These are phyloP conservation scores for Prionailurus bengalensis DNA, from an alignment of 2,113 vertebrate species.

Conservation along the genomic window DNA sequence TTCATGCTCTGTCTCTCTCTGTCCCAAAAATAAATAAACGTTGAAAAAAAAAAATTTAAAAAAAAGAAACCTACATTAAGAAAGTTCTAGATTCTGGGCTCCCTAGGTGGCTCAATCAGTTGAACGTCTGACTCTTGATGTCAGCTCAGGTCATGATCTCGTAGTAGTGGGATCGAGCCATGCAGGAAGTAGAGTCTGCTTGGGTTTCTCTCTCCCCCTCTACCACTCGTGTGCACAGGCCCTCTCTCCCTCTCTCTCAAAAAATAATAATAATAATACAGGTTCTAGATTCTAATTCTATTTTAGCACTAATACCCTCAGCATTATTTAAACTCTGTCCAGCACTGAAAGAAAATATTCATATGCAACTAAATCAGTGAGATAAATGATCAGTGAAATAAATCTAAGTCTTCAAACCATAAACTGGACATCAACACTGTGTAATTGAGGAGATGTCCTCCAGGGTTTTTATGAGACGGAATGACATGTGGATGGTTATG, in stretches of 20 bases:
- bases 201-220: background rate
- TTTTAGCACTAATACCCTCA: background rate
- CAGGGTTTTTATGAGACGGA: background rate
- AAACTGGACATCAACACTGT: background rate
- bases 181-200: background rate
- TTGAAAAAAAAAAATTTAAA: too few species aligned
- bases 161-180: background rate
- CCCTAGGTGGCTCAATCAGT: background rate
- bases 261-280: background rate
- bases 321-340: background rate
- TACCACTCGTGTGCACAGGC: too few species aligned
- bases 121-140: background rate
- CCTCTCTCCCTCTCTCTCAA: too few species aligned
- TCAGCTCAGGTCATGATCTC: background rate
- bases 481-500: background rate
- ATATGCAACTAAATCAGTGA: background rate
- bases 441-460: background rate
- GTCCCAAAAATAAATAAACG: too few species aligned
- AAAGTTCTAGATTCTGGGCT: background rate
- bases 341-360: background rate
- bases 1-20: too few species aligned
- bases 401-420: background rate
- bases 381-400: background rate
- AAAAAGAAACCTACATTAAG: background rate
- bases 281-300: constrained; percentile 3